Evolutionary conservation across 1,140 invertebrate genomes (phyloP).

Genomic region (Drosophila sechellia): DNA sequence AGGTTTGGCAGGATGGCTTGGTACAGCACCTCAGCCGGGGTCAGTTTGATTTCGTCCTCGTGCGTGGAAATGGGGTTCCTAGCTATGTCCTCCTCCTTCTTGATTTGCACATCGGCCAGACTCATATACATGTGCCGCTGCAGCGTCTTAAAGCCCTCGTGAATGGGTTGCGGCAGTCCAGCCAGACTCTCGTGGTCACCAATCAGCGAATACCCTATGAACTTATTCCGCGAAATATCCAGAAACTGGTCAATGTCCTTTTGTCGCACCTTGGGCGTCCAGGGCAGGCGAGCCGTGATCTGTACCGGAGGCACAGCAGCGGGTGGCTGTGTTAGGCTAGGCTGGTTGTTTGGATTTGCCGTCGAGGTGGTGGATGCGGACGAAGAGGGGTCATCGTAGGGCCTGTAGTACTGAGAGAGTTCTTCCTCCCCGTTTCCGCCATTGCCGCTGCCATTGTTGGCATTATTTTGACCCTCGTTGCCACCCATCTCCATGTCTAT

Average conservation of each 20-base stretch:
- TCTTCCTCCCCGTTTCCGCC: slow-evolving; percentile 84
- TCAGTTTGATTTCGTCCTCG: slow-evolving; percentile 90
- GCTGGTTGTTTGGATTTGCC: slow-evolving; percentile 81
- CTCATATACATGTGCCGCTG: slow-evolving; percentile 94
- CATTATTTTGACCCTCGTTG: slow-evolving; percentile 64
- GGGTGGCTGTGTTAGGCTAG: slow-evolving; percentile 55
- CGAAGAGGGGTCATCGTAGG: slow-evolving; percentile 85
- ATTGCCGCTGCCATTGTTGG: slow-evolving; percentile 58
- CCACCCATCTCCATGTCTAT: slow-evolving; percentile 88
- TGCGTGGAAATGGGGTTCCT: slow-evolving; percentile 91
- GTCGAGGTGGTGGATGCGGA: slow-evolving; percentile 62
- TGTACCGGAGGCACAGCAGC: slow-evolving; percentile 65
- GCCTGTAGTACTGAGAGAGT: slow-evolving; percentile 85
- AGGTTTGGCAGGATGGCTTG: slow-evolving; percentile 96
- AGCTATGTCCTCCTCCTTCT: slow-evolving; percentile 93
- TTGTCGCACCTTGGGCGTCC: slow-evolving; percentile 98
- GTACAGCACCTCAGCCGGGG: slow-evolving; percentile 94
- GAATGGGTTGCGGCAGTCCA: slow-evolving; percentile 96
- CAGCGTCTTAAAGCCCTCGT: slow-evolving; percentile 96
- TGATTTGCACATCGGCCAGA: slow-evolving; percentile 92
- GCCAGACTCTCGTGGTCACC: slow-evolving; percentile 94
- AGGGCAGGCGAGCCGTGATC: slow-evolving; percentile 89
- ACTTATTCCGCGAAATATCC: slow-evolving; percentile 96
- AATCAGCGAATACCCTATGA: slow-evolving; percentile 95
- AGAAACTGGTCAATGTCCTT: slow-evolving; percentile 96